phyloP scores from a whole-genome alignment of 2,113 vertebrate genomes.

The Sakesphorus luctuosus region DNA sequence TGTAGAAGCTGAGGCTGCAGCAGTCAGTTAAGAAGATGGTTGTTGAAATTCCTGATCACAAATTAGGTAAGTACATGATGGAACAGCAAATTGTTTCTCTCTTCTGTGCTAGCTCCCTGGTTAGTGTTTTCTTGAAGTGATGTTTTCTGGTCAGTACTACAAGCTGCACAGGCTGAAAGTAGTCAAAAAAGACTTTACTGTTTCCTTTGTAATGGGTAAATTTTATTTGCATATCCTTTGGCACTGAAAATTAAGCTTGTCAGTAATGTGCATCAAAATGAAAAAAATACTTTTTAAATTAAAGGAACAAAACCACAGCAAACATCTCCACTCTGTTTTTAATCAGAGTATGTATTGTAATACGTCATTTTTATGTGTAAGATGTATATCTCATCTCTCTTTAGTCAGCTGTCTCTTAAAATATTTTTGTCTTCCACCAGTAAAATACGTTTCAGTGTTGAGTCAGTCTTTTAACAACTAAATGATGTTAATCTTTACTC shows the following conservation, averaged over 20 bases:
- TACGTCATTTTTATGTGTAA: background rate
- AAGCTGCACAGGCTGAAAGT: background rate
- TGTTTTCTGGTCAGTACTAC: background rate
- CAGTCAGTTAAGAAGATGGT: conserved; percentile 36
- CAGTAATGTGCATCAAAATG: background rate
- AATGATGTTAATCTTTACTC: background rate
- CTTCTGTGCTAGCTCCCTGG: background rate
- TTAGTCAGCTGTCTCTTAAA: background rate
- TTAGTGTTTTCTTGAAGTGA: background rate
- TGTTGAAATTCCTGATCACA: conserved; percentile 17
- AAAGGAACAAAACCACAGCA: background rate
- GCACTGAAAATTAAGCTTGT: background rate
- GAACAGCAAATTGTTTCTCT: background rate
- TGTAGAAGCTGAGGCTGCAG: conserved; percentile 40
- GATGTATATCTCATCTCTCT: background rate
- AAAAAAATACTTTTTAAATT: background rate
- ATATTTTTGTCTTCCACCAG: background rate
- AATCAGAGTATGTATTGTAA: background rate
- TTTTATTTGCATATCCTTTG: background rate
- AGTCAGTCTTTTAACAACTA: background rate
- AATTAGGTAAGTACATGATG: conserved; percentile 24
- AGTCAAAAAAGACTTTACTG: background rate
- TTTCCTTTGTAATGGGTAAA: background rate
- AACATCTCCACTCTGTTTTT: background rate
- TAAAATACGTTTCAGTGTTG: background rate